These are phyloP conservation scores for Augochlora pura DNA, from an alignment of 1,140 invertebrate genomes.

Conservation along the genomic window DNA sequence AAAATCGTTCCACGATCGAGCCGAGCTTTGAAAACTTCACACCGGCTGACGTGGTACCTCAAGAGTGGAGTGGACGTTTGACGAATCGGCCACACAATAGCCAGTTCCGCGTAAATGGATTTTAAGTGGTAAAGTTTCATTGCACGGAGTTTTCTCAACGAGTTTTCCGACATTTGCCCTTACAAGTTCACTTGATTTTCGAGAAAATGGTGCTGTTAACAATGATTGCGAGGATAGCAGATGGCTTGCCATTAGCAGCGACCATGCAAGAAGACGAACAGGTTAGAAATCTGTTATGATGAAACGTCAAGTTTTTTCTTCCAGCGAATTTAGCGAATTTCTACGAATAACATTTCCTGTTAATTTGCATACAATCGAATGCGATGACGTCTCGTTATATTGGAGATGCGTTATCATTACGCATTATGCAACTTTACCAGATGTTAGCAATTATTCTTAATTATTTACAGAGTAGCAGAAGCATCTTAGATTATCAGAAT, in stretches of 20 bases:
- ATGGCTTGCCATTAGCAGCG: conserved; percentile 97
- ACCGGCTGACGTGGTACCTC: conserved; percentile 70
- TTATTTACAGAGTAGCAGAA: conserved; percentile 90
- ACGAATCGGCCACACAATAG: conserved; percentile 48
- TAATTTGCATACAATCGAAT: not conserved
- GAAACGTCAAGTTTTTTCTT: conserved; percentile 59
- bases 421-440: not conserved
- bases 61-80: conserved; percentile 59
- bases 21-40: not conserved
- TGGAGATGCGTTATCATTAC: not conserved
- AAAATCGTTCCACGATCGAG: not conserved
- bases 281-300: conserved; percentile 82
- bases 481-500: conserved; percentile 98
- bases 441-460: not conserved
- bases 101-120: conserved; percentile 53
- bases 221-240: conserved; percentile 96
- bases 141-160: not conserved
- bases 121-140: conserved; percentile 34
- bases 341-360: conserved; percentile 13
- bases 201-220: conserved; percentile 95
- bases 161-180: conserved; percentile 21
- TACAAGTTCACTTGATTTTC: conserved; percentile 21
- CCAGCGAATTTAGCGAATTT: not conserved
- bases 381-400: not conserved
- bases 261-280: conserved; percentile 99